Conservation (phyloP, 2,888 invertebrate genomes). For the Tiliacea aurago region DNA sequence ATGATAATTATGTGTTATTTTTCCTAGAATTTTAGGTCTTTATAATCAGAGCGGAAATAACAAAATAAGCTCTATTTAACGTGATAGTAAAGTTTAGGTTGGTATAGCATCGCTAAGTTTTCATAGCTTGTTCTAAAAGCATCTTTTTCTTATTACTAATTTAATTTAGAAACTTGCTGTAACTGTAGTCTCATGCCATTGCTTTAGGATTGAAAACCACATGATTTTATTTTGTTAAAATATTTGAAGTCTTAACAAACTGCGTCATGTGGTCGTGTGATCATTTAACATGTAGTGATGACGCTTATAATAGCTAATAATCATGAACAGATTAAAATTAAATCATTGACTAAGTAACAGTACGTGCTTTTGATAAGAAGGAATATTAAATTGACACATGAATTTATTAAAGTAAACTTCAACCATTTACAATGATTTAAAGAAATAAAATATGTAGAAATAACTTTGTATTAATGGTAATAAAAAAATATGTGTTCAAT, state of each 20-base stretch:
- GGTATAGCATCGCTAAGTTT: conserved; percentile 15
- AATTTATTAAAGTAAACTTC: background rate
- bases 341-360: conserved; percentile 42
- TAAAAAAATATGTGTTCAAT: background rate
- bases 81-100: conserved; percentile 43
- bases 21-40: background rate
- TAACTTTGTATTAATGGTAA: background rate
- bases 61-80: conserved; percentile 38
- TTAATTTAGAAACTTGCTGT: conserved; percentile 68
- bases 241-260: conserved; percentile 34
- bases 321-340: conserved; percentile 39
- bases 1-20: background rate
- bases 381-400: conserved; percentile 26
- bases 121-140: conserved; percentile 18
- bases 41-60: conserved; percentile 24
- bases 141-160: conserved; percentile 19
- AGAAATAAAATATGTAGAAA: background rate
- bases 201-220: conserved; percentile 60
- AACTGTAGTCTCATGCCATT: conserved; percentile 71
- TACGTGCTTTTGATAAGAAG: conserved; percentile 32
- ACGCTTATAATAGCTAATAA: conserved; percentile 64
- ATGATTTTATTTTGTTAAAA: conserved; percentile 53
- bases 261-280: conserved; percentile 45
- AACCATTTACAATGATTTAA: background rate
- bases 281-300: conserved; percentile 53